Percentiles rank a stretch among this genome's conserved stretches.
Evolutionary conservation across 2,113 vertebrate species (phyloP).

Genomic region (Sinocyclocheilus grahami): DNA sequence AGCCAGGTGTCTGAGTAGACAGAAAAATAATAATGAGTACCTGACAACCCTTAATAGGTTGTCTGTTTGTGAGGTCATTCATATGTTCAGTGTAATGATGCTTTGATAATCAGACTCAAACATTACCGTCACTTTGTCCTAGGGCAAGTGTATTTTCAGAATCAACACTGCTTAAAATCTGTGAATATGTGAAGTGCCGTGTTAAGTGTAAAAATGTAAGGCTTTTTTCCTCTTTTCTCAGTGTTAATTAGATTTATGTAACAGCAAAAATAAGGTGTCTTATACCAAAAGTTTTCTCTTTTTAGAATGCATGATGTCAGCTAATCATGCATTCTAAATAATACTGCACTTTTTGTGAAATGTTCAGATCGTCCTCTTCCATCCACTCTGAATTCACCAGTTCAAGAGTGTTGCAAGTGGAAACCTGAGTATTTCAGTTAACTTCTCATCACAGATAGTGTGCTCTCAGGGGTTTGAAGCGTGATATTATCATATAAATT

Average conservation of each 20-base stretch:
- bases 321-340: background rate
- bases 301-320: background rate
- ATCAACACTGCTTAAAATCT: background rate
- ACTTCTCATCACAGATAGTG: no score
- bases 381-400: background rate
- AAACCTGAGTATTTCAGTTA: no score
- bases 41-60: constrained; percentile 15
- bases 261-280: background rate
- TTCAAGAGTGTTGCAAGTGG: background rate
- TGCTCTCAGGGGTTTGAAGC: no score
- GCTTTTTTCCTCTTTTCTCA: background rate
- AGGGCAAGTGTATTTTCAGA: no score
- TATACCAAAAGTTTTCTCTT: background rate
- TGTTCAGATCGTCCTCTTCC: no score
- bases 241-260: background rate
- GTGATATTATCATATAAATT: no score
- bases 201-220: background rate
- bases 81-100: constrained; percentile 18
- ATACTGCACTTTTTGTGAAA: background rate
- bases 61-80: constrained; percentile 19
- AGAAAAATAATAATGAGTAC: constrained; percentile 16
- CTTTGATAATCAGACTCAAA: background rate
- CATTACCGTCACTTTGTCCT: background rate
- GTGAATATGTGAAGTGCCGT: background rate
- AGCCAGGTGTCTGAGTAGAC: background rate